These are phyloP conservation scores for Andrena hattorfiana DNA, from an alignment of 2,888 invertebrate genomes.

Conservation along the genomic window DNA sequence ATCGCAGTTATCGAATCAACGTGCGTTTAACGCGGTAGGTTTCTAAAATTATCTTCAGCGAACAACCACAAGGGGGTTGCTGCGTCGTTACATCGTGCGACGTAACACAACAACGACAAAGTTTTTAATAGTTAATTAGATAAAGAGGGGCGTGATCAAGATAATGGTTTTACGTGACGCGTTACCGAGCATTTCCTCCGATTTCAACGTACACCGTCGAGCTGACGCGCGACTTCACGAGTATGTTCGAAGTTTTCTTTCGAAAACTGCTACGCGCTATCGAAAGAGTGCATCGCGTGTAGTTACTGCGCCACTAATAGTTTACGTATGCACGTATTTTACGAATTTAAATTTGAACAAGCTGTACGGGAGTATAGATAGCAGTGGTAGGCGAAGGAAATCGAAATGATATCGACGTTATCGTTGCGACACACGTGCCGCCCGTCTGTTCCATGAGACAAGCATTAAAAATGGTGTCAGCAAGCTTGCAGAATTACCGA, in stretches of 20 bases:
- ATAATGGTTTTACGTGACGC: not conserved
- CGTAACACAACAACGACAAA: not conserved
- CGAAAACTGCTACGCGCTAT: too few species aligned
- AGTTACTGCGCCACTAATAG: too few species aligned
- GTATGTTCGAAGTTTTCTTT: too few species aligned
- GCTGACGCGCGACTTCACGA: too few species aligned
- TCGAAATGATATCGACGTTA: not conserved
- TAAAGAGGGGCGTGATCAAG: slow-evolving; percentile 1
- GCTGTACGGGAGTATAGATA: not conserved
- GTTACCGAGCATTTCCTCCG: not conserved
- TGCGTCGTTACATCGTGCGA: not conserved
- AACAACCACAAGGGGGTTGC: not conserved
- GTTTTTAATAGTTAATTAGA: not conserved
- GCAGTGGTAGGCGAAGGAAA: not conserved
- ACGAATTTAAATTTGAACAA: too few species aligned
- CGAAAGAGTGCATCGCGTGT: too few species aligned
- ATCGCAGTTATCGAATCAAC: slow-evolving; percentile 14
- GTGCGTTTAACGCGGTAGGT: slow-evolving; percentile 7
- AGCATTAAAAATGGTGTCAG: not conserved
- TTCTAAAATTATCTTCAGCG: slow-evolving; percentile 32
- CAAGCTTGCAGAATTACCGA: not conserved
- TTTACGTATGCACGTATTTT: too few species aligned
- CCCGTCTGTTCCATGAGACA: not conserved
- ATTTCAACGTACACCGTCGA: too few species aligned
- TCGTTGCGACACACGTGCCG: not conserved